Evolutionary conservation across 1,140 invertebrate genomes (phyloP).

Genomic region (Rhopalosiphum padi): DNA sequence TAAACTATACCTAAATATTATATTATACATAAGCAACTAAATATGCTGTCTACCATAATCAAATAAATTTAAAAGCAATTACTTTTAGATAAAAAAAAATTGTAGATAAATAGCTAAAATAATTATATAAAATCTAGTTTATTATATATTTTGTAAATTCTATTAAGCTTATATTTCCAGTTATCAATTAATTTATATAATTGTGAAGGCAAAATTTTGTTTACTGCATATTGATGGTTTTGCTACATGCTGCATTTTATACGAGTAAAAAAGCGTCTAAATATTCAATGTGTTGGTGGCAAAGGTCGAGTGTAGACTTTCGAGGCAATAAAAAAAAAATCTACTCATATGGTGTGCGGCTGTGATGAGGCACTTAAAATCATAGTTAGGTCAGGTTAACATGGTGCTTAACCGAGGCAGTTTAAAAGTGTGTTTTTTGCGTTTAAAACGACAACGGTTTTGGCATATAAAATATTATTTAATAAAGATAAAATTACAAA

Average conservation of each 20-base stretch:
- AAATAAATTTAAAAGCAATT: background rate
- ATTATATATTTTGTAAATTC: too few relatives aligned
- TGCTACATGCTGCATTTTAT: background rate
- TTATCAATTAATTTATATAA: background rate
- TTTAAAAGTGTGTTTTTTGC: background rate
- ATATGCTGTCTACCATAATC: background rate
- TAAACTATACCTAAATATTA: too few relatives aligned
- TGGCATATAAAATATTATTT: background rate
- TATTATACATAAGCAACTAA: background rate
- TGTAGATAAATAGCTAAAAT: background rate
- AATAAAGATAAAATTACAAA: background rate
- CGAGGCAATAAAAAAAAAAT: slow-evolving; percentile 23
- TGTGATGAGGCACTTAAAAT: background rate
- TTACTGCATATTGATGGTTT: background rate
- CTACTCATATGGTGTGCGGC: background rate
- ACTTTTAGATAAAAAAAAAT: background rate
- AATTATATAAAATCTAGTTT: background rate
- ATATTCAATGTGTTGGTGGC: background rate
- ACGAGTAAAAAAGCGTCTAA: background rate
- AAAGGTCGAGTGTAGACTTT: slow-evolving; percentile 28
- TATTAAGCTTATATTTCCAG: too few relatives aligned
- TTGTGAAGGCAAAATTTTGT: background rate
- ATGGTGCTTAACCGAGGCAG: background rate
- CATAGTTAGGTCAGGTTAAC: slow-evolving; percentile 27
- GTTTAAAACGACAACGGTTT: background rate